Evolutionary conservation across 2,113 vertebrate species (phyloP).

Genomic region (Cochlearius cochlearius): DNA sequence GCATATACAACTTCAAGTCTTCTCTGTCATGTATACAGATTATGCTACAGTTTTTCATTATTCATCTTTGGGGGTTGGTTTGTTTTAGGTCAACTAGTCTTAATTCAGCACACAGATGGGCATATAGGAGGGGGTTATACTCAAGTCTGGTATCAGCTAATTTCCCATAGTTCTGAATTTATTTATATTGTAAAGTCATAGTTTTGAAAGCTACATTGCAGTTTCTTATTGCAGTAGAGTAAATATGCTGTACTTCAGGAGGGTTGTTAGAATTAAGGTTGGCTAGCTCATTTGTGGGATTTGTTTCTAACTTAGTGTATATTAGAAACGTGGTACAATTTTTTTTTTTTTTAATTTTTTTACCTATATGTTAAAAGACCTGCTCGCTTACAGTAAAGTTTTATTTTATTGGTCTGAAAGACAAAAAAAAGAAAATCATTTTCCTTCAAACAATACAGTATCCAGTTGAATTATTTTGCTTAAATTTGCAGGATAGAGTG

Average conservation of each 20-base stretch:
- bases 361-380: background rate
- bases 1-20: background rate
- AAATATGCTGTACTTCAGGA: background rate
- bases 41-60: background rate
- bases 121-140: background rate
- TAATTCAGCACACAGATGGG: background rate
- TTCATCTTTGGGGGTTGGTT: background rate
- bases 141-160: background rate
- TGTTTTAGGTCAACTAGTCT: background rate
- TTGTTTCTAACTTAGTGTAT: background rate
- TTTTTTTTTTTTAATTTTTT: background rate
- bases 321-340: background rate
- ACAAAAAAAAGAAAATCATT: background rate
- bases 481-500: background rate
- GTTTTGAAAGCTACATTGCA: background rate
- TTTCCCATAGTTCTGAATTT: background rate
- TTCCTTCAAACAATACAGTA: background rate
- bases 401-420: background rate
- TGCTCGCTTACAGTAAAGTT: background rate
- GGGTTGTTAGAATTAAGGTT: background rate
- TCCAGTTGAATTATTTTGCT: background rate
- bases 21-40: background rate
- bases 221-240: background rate
- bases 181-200: background rate
- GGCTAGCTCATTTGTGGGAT: background rate